Evolutionary conservation across 2,888 invertebrate species (phyloP).

Genomic region (Arctia plantaginis): DNA sequence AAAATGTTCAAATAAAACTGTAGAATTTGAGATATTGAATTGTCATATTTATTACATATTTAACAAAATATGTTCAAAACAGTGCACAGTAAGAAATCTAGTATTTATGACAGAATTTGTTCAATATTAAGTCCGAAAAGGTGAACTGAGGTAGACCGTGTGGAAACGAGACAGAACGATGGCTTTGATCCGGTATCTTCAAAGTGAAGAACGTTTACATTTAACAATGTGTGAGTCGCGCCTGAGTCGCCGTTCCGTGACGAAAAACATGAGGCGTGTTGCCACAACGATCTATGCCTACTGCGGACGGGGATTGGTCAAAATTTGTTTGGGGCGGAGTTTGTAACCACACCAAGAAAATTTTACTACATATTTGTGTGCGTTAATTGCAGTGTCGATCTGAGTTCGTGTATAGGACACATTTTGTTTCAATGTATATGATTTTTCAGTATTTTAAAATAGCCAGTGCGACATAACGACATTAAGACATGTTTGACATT

Average conservation of each 20-base stretch:
- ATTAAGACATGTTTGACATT: constrained; percentile 20
- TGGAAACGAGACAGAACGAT: constrained; percentile 77
- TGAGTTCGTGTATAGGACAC: constrained; percentile 76
- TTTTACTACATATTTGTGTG: constrained; percentile 69
- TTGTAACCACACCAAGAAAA: constrained; percentile 77
- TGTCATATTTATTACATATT: constrained; percentile 18
- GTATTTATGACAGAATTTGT: constrained; percentile 26
- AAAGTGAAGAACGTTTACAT: constrained; percentile 78
- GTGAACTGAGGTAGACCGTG: constrained; percentile 57
- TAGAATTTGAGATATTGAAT: constrained; percentile 22
- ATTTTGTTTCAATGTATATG: constrained; percentile 70
- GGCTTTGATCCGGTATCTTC: constrained; percentile 80
- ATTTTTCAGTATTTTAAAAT: constrained; percentile 69
- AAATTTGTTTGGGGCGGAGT: constrained; percentile 82
- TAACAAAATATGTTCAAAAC: constrained; percentile 18
- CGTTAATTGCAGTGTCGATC: constrained; percentile 84
- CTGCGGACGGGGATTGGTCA: constrained; percentile 76
- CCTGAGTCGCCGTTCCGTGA: constrained; percentile 85
- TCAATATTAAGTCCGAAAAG: constrained; percentile 27
- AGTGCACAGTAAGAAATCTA: constrained; percentile 16
- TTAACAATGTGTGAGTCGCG: constrained; percentile 86
- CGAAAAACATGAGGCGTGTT: constrained; percentile 85
- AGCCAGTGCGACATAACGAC: neutral
- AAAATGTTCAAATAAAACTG: constrained; percentile 53
- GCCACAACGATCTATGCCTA: constrained; percentile 83